These are phyloP conservation scores for Lagopus muta DNA, from an alignment of 2,113 vertebrate species.

Conservation along the genomic window DNA sequence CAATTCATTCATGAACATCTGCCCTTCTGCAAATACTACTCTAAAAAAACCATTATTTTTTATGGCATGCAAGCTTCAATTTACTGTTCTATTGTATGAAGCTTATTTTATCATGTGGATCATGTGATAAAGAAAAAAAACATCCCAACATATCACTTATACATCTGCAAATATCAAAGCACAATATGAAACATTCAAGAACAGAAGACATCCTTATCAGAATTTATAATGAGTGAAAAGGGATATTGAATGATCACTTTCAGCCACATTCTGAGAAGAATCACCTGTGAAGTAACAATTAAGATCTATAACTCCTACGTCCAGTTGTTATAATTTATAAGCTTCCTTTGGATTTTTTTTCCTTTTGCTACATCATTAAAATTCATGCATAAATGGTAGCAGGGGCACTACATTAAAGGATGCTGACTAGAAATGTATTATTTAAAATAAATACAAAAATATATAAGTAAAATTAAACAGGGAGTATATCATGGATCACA, in stretches of 20 bases:
- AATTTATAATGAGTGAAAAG: background rate
- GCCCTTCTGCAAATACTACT: no score
- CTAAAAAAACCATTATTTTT: no score
- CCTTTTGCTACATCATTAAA: background rate
- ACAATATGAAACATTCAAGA: background rate
- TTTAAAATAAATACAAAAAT: background rate
- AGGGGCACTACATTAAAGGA: background rate
- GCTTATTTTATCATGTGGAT: no score
- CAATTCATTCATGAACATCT: no score
- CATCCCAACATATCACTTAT: background rate
- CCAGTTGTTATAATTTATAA: background rate
- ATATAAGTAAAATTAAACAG: background rate
- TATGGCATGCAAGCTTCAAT: no score
- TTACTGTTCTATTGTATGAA: no score
- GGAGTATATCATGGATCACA: background rate
- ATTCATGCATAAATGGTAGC: background rate
- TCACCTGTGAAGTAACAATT: background rate
- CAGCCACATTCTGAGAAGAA: background rate
- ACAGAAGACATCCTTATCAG: background rate
- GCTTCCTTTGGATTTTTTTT: background rate
- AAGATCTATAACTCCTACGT: background rate
- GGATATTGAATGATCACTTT: background rate
- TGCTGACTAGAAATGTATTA: background rate
- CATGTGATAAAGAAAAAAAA: background rate
- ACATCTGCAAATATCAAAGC: background rate